A percentile compares a stretch with the other conserved stretches of the same genome.
These are phyloP conservation scores for Lerista edwardsae DNA, from an alignment of 2,797 vertebrate genomes.

Conservation along the genomic window DNA sequence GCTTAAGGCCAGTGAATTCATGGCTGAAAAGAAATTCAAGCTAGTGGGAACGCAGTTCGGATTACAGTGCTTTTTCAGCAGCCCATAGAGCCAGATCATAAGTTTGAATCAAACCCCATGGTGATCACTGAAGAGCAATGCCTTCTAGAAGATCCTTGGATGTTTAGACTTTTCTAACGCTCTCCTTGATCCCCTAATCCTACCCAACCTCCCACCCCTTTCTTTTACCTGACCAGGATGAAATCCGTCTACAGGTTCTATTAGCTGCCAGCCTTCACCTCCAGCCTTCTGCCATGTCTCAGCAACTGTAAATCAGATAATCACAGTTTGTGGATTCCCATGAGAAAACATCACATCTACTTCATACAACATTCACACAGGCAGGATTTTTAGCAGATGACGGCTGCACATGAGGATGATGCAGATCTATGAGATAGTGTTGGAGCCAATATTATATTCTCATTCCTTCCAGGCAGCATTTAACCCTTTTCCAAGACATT, in stretches of 20 bases:
- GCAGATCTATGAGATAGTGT: slow-evolving; percentile 38
- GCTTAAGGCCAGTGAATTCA: no score
- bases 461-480: slow-evolving; percentile 49
- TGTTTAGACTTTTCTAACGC: not conserved
- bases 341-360: fast-evolving
- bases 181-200: not conserved
- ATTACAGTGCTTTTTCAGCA: not conserved
- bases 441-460: slow-evolving; percentile 38
- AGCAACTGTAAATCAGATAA: slow-evolving; percentile 50
- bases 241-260: slow-evolving; percentile 78
- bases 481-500: slow-evolving; percentile 44
- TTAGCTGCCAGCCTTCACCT: slow-evolving; percentile 77
- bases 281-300: slow-evolving; percentile 73
- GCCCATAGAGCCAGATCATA: not conserved
- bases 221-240: slow-evolving; percentile 79
- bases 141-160: not conserved
- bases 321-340: not conserved
- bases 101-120: not conserved
- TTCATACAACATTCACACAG: fast-evolving
- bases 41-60: no score
- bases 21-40: no score
- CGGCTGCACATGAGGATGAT: slow-evolving; percentile 25
- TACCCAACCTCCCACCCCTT: not conserved
- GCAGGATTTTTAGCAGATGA: not conserved
- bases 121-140: not conserved